Conservation (phyloP, 2,797 vertebrate species). For the Distichodus sexfasciatus region DNA sequence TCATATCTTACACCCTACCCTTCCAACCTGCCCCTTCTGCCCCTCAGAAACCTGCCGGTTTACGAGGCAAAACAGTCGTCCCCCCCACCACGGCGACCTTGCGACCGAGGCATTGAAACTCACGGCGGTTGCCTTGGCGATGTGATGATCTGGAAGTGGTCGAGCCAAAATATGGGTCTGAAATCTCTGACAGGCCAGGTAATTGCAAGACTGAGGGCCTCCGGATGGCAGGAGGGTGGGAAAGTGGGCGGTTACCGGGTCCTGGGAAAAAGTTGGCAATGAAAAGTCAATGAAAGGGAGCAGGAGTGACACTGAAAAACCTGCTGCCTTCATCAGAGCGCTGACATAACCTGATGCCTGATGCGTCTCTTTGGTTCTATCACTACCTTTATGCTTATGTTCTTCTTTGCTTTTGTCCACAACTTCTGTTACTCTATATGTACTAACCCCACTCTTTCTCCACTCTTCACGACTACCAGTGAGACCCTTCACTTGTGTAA, state of each 20-base stretch:
- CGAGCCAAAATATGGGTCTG: slow-evolving; percentile 26
- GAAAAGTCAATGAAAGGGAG: slow-evolving; percentile 66
- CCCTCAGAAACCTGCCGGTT: no score
- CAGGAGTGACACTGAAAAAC: slow-evolving; percentile 64
- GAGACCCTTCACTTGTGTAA: no score
- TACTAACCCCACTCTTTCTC: slow-evolving; percentile 21
- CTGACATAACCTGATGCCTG: slow-evolving; percentile 55
- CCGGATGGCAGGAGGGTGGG: no score
- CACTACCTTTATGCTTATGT: not conserved
- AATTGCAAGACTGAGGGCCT: no score
- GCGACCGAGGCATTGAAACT: slow-evolving; percentile 30
- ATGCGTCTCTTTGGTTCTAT: slow-evolving; percentile 4
- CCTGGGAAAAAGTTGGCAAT: no score
- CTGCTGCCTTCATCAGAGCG: slow-evolving; percentile 66
- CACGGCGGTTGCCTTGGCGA: slow-evolving; percentile 30
- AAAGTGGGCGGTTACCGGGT: slow-evolving; percentile 47
- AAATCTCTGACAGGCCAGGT: not conserved
- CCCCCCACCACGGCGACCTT: slow-evolving; percentile 14
- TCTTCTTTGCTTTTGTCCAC: not conserved
- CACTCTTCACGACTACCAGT: slow-evolving; percentile 28
- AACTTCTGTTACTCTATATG: not conserved
- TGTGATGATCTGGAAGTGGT: slow-evolving; percentile 7
- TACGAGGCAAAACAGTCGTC: no score
- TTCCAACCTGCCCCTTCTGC: not conserved
- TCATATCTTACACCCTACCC: not conserved